These are phyloP conservation scores for Gopherus flavomarginatus DNA, from an alignment of 2,113 vertebrate species.

Conservation along the genomic window DNA sequence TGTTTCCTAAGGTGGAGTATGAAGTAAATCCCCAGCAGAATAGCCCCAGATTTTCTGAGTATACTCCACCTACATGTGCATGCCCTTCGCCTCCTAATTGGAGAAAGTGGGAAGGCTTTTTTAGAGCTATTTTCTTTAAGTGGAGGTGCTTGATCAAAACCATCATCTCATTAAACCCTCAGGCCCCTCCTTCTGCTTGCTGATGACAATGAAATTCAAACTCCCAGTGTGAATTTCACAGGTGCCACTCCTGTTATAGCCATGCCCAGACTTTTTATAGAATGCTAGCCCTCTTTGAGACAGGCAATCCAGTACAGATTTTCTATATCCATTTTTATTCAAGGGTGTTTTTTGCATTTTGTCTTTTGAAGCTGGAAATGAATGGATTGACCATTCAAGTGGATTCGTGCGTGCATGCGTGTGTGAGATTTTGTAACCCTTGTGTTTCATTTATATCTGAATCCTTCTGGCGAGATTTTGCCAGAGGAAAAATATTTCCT, in stretches of 20 bases:
- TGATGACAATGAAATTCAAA: neutral
- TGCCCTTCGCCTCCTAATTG: neutral
- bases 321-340: neutral
- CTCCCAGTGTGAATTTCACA: neutral
- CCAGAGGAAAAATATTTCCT: neutral
- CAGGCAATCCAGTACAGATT: neutral
- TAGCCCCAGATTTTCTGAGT: neutral
- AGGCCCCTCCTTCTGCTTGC: neutral
- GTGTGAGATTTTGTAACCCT: neutral
- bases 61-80: rapidly evolving
- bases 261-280: neutral
- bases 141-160: neutral
- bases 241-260: neutral
- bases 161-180: neutral
- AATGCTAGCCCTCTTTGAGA: neutral
- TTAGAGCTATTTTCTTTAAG: neutral
- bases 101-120: neutral
- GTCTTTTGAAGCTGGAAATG: neutral
- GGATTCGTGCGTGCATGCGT: neutral
- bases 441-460: neutral
- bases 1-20: neutral
- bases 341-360: neutral
- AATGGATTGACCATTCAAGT: neutral
- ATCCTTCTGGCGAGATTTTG: neutral
- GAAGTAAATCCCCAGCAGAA: neutral